Percentiles rank a stretch among this genome's conserved stretches.
Conservation (phyloP, 2,113 vertebrate species). For the Hippopotamus amphibius region DNA sequence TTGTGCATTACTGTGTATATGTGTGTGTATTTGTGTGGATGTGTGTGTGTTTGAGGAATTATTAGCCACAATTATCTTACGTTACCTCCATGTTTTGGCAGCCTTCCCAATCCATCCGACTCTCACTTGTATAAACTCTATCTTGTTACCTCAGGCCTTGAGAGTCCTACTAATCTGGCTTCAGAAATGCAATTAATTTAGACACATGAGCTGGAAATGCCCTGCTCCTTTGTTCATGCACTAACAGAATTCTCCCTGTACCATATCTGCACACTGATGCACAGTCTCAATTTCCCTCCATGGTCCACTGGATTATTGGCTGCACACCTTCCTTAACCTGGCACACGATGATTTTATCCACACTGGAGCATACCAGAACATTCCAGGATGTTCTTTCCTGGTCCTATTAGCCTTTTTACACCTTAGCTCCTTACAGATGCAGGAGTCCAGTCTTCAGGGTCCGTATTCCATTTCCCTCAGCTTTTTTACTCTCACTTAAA, state of each 20-base stretch:
- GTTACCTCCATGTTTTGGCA: not conserved
- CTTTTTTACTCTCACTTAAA: not conserved
- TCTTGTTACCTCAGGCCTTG: not conserved
- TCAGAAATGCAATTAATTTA: constrained; percentile 43
- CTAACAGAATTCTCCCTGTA: not conserved
- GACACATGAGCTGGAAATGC: not conserved
- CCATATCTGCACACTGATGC: not conserved
- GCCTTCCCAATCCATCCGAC: not conserved
- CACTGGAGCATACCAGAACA: not conserved
- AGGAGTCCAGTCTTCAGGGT: not conserved
- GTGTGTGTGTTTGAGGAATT: not conserved
- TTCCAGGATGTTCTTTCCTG: not conserved
- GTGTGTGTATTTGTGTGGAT: not conserved
- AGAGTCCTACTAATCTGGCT: not conserved
- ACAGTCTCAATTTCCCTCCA: not conserved
- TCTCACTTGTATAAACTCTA: not conserved
- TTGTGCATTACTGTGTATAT: not conserved
- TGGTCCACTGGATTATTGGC: not conserved
- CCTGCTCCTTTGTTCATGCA: not conserved
- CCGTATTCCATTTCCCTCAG: not conserved
- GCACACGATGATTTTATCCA: not conserved
- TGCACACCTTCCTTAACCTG: not conserved
- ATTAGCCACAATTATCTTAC: not conserved
- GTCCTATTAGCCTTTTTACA: not conserved
- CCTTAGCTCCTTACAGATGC: not conserved